phyloP scores from a whole-genome alignment of 1,140 invertebrate species.

The Drosophila murphyi region DNA sequence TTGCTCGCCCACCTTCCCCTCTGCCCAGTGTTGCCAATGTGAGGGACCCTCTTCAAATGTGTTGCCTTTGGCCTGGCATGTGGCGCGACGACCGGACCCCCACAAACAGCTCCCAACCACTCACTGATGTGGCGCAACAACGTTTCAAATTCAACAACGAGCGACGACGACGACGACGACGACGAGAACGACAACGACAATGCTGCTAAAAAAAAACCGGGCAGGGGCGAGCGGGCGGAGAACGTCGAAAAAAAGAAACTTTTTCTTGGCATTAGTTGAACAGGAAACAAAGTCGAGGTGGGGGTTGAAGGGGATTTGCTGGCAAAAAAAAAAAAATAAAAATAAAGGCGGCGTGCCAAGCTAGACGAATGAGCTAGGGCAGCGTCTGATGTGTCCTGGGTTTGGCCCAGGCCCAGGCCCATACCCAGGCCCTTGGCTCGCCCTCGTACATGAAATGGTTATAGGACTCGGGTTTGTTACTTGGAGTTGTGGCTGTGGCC shows the following conservation, averaged over 20 bases:
- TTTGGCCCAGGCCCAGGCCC: slow-evolving; percentile 34
- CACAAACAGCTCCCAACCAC: slow-evolving; percentile 43
- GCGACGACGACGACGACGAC: slow-evolving; percentile 24
- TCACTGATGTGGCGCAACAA: slow-evolving; percentile 64
- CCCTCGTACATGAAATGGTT: slow-evolving; percentile 43
- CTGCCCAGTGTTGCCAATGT: slow-evolving; percentile 60
- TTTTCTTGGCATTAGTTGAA: slow-evolving; percentile 83
- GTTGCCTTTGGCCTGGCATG: slow-evolving; percentile 70
- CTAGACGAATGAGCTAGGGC: slow-evolving; percentile 56
- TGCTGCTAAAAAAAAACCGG: slow-evolving; percentile 52
- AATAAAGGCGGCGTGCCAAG: slow-evolving; percentile 64
- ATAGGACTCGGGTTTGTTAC: slow-evolving; percentile 21
- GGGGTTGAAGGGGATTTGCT: slow-evolving; percentile 6
- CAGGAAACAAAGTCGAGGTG: slow-evolving; percentile 65
- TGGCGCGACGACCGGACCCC: slow-evolving; percentile 63
- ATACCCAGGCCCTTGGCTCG: slow-evolving; percentile 50
- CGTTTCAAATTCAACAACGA: slow-evolving; percentile 79
- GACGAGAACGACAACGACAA: slow-evolving; percentile 53
- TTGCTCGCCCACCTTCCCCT: slow-evolving; percentile 42
- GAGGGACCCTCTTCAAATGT: slow-evolving; percentile 79
- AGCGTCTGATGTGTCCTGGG: slow-evolving; percentile 54
- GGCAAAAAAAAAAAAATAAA: slow-evolving; percentile 11
- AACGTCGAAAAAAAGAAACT: slow-evolving; percentile 58
- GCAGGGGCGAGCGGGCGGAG: slow-evolving; percentile 34
- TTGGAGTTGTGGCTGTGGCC: slow-evolving; percentile 29